A percentile compares a stretch with the other conserved stretches of the same genome.
phyloP scores from a whole-genome alignment of 2,797 vertebrate species.

The Philypnodon macrostomus region DNA sequence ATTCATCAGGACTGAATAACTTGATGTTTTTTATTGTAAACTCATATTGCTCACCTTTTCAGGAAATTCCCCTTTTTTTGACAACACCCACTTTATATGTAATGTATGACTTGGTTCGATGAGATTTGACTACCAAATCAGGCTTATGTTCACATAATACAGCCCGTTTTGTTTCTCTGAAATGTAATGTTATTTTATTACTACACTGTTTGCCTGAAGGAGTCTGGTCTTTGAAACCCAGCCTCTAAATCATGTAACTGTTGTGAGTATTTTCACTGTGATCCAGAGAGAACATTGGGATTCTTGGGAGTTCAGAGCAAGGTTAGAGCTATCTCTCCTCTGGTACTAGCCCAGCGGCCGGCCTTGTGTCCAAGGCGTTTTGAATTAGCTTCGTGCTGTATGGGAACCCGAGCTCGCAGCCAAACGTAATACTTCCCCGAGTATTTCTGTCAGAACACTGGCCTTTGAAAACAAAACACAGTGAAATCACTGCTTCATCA shows the following conservation, averaged over 20 bases:
- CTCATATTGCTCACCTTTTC: not conserved
- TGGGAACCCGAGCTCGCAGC: conserved; percentile 77
- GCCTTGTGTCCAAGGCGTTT: conserved; percentile 75
- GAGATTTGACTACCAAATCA: conserved; percentile 60
- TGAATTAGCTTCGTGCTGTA: conserved; percentile 73
- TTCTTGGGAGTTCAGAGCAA: conserved; percentile 77
- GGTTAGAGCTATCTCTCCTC: conserved; percentile 77
- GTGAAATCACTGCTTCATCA: conserved; percentile 76
- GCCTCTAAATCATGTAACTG: conserved; percentile 74
- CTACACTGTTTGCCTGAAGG: conserved; percentile 33
- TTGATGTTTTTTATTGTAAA: not conserved
- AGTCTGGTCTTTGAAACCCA: conserved; percentile 60
- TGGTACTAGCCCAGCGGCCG: conserved; percentile 69
- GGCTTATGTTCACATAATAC: conserved; percentile 36
- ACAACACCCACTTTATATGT: conserved; percentile 12
- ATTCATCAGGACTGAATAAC: not conserved
- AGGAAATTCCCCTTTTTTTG: conserved; percentile 9
- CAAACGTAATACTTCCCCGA: conserved; percentile 81
- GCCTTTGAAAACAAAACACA: conserved; percentile 78
- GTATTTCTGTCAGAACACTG: conserved; percentile 78
- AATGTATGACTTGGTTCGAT: conserved; percentile 14
- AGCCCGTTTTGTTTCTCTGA: conserved; percentile 41
- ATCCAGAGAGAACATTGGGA: conserved; percentile 70
- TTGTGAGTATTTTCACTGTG: conserved; percentile 70
- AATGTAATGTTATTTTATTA: conserved; percentile 49